Evolutionary conservation across 2,888 invertebrate species (phyloP).

Genomic region (Miltochrista miniata): DNA sequence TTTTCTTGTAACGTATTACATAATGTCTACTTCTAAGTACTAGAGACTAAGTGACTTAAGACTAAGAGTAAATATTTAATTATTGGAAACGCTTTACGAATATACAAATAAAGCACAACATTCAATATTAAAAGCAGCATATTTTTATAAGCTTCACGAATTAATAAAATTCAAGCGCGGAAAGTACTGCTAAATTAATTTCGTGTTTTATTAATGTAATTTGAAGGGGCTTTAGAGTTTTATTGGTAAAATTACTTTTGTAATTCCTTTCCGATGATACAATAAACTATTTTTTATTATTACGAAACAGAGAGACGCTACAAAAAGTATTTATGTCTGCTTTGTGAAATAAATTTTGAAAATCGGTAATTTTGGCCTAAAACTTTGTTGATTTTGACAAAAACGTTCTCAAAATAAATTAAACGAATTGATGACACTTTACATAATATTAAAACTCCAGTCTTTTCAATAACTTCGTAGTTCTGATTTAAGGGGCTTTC

Average conservation of each 20-base stretch:
- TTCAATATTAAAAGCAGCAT: conserved; percentile 22
- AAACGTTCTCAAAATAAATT: no score
- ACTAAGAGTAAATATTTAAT: neutral
- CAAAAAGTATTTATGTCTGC: no score
- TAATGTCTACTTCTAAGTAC: neutral
- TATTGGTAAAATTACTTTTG: neutral
- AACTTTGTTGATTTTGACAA: no score
- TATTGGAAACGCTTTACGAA: neutral
- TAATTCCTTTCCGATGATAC: neutral
- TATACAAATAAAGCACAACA: neutral
- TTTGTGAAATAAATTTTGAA: no score
- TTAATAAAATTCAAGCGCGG: conserved; percentile 25
- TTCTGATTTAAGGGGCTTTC: no score
- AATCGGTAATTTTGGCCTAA: no score
- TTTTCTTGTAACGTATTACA: neutral
- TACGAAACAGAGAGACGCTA: neutral
- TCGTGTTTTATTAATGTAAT: neutral
- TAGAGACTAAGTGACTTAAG: no score
- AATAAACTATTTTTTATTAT: neutral
- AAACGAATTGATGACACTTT: no score
- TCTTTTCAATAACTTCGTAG: no score
- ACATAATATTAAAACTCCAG: no score
- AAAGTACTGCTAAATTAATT: neutral
- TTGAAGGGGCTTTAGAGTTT: neutral
- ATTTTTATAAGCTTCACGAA: conserved; percentile 28